A percentile compares a stretch with the other conserved stretches of the same genome.
Evolutionary conservation across 1,140 invertebrate species (phyloP).

Genomic region (Cotesia typhae): DNA sequence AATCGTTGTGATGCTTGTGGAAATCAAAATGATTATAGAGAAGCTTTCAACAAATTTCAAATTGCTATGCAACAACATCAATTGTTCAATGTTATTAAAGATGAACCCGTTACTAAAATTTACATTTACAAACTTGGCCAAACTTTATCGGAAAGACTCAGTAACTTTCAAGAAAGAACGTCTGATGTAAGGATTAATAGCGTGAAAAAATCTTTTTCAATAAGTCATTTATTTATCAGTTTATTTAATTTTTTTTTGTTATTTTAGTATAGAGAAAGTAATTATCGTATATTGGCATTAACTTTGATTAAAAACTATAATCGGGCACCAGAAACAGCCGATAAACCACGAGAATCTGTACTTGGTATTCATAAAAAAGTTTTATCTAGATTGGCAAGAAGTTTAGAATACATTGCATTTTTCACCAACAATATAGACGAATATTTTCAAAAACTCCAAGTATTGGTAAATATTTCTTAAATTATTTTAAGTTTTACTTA

Average conservation of each 20-base stretch:
- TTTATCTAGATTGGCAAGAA: background rate
- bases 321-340: background rate
- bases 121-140: background rate
- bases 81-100: background rate
- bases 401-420: conserved; percentile 1
- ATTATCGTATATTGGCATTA: no score
- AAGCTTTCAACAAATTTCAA: background rate
- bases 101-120: no score
- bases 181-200: no score
- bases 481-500: no score
- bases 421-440: background rate
- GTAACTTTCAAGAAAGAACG: no score
- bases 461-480: background rate
- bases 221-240: no score
- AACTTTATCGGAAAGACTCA: background rate
- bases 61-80: background rate
- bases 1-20: background rate
- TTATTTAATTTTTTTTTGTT: no score
- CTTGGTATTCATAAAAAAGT: no score
- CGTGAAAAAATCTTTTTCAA: no score
- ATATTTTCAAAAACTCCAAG: background rate
- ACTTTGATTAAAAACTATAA: background rate
- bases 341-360: background rate
- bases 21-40: background rate
- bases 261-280: no score